phyloP scores from a whole-genome alignment of 1,140 invertebrate species.

The Musca domestica region DNA sequence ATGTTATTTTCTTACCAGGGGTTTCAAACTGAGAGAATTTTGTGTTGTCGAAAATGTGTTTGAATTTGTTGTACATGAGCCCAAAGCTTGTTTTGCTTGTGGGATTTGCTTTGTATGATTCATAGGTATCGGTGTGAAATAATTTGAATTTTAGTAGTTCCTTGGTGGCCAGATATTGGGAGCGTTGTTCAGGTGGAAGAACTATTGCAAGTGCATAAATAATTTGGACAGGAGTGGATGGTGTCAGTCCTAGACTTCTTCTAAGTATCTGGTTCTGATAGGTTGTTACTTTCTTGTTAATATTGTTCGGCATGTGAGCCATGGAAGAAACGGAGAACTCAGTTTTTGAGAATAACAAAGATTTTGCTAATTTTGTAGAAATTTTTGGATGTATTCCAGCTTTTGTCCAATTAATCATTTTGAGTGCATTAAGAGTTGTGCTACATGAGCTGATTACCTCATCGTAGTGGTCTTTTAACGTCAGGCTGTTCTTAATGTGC shows the following conservation, averaged over 20 bases:
- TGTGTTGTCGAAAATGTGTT: not conserved
- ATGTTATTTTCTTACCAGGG: not conserved
- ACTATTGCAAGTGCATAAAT: too few species aligned
- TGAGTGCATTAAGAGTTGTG: not conserved
- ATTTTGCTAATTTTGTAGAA: not conserved
- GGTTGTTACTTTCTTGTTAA: not conserved
- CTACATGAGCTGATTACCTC: not conserved
- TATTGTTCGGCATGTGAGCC: not conserved
- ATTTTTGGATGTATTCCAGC: too few species aligned
- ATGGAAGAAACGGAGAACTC: not conserved
- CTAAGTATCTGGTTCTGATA: too few species aligned
- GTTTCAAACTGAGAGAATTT: not conserved
- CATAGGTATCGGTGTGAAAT: too few species aligned
- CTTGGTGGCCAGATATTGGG: too few species aligned
- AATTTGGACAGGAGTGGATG: too few species aligned
- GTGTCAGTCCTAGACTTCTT: not conserved
- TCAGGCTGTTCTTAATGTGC: not conserved
- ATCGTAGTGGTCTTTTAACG: not conserved
- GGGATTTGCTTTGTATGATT: not conserved
- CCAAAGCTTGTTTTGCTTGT: not conserved
- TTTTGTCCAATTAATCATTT: too few species aligned
- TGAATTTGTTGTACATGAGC: not conserved
- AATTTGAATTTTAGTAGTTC: too few species aligned
- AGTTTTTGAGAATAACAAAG: not conserved
- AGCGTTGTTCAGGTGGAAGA: too few species aligned